Evolutionary conservation across 2,113 vertebrate genomes (phyloP).

Genomic region (Phoenicopterus ruber): DNA sequence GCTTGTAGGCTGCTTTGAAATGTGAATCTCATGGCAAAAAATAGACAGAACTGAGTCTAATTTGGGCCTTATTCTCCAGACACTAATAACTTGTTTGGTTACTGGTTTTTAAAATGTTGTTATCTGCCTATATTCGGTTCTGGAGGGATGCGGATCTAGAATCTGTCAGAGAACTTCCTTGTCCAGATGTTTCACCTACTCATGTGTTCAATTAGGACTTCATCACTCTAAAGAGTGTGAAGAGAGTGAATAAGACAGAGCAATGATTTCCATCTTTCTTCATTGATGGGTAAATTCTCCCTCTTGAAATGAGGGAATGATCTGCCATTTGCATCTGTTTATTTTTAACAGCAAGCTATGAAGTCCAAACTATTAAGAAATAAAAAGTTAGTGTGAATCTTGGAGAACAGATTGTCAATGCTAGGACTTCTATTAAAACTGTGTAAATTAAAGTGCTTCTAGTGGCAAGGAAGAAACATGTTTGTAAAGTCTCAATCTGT

Average conservation of each 20-base stretch:
- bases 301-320: neutral
- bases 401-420: neutral
- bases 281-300: neutral
- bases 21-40: neutral
- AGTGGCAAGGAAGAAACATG: neutral
- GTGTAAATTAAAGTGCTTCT: neutral
- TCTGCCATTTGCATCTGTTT: neutral
- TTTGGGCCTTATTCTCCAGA: neutral
- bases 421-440: neutral
- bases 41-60: neutral
- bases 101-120: neutral
- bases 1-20: neutral
- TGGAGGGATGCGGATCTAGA: neutral
- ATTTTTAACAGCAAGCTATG: neutral
- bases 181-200: neutral
- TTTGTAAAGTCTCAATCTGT: neutral
- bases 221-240: neutral
- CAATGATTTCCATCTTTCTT: neutral
- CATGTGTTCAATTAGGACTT: neutral
- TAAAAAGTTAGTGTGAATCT: neutral
- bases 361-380: neutral
- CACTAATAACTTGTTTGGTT: neutral
- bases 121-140: neutral
- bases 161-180: neutral
- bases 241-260: neutral